Conservation (phyloP, 1,140 invertebrate species). For the Drosophila miranda region DNA sequence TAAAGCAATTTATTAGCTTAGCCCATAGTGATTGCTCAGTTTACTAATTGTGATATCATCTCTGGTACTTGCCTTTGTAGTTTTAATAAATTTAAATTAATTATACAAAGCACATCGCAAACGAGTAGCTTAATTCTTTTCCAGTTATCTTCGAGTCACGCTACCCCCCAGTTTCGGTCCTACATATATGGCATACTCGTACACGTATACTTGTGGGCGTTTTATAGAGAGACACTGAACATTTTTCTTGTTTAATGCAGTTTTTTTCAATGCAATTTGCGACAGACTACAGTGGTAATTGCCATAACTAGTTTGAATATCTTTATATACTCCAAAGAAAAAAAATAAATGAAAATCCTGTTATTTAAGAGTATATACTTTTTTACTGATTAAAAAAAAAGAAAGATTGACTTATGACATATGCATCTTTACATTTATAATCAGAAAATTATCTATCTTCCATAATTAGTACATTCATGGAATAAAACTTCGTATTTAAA, state of each 20-base stretch:
- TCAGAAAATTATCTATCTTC: no score
- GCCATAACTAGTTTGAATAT: not conserved
- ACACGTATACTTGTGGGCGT: conserved; percentile 46
- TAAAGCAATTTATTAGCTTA: conserved; percentile 26
- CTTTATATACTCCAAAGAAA: no score
- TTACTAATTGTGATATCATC: conserved; percentile 72
- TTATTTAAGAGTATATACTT: no score
- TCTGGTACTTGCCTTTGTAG: conserved; percentile 29
- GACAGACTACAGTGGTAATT: conserved; percentile 28
- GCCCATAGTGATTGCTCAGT: conserved; percentile 30
- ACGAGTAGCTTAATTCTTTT: conserved; percentile 11
- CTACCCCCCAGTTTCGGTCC: not conserved
- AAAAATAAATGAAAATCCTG: no score
- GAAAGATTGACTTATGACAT: no score
- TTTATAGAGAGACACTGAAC: not conserved
- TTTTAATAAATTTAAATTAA: conserved; percentile 70
- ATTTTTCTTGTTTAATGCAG: conserved; percentile 35
- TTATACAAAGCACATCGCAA: conserved; percentile 51
- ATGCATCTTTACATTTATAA: no score
- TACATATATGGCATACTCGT: not conserved
- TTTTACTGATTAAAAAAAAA: no score
- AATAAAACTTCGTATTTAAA: not conserved
- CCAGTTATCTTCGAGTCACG: conserved; percentile 32
- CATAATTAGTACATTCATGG: no score
- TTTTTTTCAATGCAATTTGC: conserved; percentile 33